Evolutionary conservation across 2,797 vertebrate genomes (phyloP).

Genomic region (Agapornis canus): DNA sequence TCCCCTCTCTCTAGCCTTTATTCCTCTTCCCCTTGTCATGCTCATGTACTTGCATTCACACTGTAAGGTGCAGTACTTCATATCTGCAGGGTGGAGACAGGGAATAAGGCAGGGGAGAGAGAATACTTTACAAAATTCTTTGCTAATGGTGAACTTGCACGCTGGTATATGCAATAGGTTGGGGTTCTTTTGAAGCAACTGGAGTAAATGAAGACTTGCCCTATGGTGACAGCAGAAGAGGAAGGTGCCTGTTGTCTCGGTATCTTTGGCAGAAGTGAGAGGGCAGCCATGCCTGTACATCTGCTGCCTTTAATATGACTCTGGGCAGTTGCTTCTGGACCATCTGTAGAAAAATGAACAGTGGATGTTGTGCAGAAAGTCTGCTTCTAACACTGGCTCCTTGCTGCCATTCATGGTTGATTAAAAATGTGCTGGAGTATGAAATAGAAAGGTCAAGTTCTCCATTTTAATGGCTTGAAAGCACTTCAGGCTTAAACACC

Average conservation of each 20-base stretch:
- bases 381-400: not conserved
- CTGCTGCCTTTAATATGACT: not conserved
- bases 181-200: not conserved
- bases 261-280: not conserved
- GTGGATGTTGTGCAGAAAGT: not conserved
- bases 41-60: not conserved
- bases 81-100: too few relatives aligned
- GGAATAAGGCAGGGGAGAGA: not conserved
- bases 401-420: not conserved
- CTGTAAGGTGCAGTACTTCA: not conserved
- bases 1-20: not conserved
- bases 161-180: not conserved
- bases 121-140: not conserved
- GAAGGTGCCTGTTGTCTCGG: accelerated
- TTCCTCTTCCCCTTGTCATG: not conserved
- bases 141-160: not conserved
- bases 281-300: not conserved
- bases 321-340: not conserved
- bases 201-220: not conserved
- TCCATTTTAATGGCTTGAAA: not conserved
- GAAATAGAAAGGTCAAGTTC: not conserved
- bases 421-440: not conserved
- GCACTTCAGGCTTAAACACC: not conserved
- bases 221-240: not conserved
- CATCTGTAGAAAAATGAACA: not conserved